These are phyloP conservation scores for Rhinatrema bivittatum DNA, from an alignment of 2,797 vertebrate genomes.

Conservation along the genomic window DNA sequence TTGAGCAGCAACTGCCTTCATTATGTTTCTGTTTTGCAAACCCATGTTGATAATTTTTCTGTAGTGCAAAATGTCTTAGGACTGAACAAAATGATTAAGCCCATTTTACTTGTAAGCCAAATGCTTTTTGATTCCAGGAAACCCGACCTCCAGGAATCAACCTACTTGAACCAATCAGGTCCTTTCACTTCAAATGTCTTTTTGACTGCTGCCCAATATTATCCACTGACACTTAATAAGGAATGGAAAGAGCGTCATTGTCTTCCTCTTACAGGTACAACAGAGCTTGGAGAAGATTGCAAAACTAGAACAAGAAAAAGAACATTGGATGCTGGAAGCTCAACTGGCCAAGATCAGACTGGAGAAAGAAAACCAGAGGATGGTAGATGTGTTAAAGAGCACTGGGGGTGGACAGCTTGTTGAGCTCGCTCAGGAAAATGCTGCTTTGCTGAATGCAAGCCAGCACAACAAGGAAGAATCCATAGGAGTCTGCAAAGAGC, in stretches of 20 bases:
- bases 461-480: conserved; percentile 52
- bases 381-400: conserved; percentile 64
- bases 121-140: rapidly evolving
- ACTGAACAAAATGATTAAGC: too few relatives aligned
- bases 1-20: too few relatives aligned
- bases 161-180: conserved; percentile 1
- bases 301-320: conserved; percentile 95
- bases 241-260: too few relatives aligned
- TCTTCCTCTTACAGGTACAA: conserved; percentile 88
- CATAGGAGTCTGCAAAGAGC: conserved; percentile 43
- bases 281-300: conserved; percentile 95
- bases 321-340: conserved; percentile 96
- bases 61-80: too few relatives aligned
- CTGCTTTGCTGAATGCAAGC: conserved; percentile 8
- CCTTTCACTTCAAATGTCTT: background rate
- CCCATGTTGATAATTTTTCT: background rate
- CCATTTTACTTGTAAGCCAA: too few relatives aligned
- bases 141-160: background rate
- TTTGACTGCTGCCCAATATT: too few relatives aligned
- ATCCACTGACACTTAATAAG: background rate
- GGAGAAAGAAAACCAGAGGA: conserved; percentile 87
- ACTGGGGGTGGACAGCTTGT: conserved; percentile 37
- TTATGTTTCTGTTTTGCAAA: background rate
- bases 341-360: conserved; percentile 90
- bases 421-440: conserved; percentile 23